Evolutionary conservation across 1,140 invertebrate genomes (phyloP), one percentile per base, ranked within the genome.

Genomic region (Metopolophium dirhodum): DNA sequence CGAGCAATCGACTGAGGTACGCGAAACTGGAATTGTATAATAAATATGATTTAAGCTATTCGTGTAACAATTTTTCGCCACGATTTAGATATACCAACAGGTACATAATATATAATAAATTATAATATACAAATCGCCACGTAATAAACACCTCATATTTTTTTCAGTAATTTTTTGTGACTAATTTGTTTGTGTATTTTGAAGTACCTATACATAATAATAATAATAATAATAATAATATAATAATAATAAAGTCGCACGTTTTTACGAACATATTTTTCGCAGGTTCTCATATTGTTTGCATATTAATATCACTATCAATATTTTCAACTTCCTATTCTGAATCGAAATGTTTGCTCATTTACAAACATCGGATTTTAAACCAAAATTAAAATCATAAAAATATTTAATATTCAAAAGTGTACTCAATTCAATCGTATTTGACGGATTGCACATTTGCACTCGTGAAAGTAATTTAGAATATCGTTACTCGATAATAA

Each of bases 21-120:
- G 82, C 7, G 2, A 41, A 83, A 83, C 82, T 35, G 82, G 7
- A n/a, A 77, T 77, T 14, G 30, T 77, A 68, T 77, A n/a, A n/a
- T 77, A 77, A n/a, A 77, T 77, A 77, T 77, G n/a, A 77, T n/a
- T 77, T n/a, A 77, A n/a, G n/a, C 14, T 68, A 35, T 77, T 77
- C 61, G 61, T 77, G 30, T 77, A n/a, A n/a, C n/a, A 77, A 77
- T 77, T 77, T n/a, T 37, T 77, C 14, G 14, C 61, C 30, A 35
- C 61, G 14, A n/a, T 77, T n/a, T 77, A 77, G 30, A 77, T 77
- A n/a, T 23, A n/a, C 30, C 14, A n/a, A n/a, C 18, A n/a, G n/a
- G 30, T n/a, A 7, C 30, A n/a, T 61, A 57, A 57, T n/a, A n/a
- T 68, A 68, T n/a, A 26, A 68, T 54, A 51, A 18, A 51, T 51